These are phyloP conservation scores for Gila robusta DNA, from an alignment of 2,797 vertebrate species.

Conservation along the genomic window DNA sequence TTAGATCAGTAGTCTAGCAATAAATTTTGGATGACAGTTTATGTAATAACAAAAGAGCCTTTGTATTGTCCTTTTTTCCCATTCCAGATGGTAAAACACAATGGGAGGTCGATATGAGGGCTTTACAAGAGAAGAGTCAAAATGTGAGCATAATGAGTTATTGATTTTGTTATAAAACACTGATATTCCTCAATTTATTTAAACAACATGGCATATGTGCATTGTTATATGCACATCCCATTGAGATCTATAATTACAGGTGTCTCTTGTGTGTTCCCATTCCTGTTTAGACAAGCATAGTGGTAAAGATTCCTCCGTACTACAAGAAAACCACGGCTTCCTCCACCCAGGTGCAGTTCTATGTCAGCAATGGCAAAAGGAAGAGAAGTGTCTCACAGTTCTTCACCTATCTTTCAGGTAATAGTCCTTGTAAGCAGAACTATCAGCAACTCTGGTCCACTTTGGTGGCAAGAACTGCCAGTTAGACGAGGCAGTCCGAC, in stretches of 20 bases:
- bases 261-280: slow-evolving; percentile 14
- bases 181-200: slow-evolving; percentile 10
- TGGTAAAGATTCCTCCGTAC: slow-evolving; percentile 91
- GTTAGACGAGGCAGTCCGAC: neutral
- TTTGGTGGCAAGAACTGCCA: neutral
- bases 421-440: neutral
- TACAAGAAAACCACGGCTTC: slow-evolving; percentile 83
- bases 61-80: slow-evolving; percentile 38
- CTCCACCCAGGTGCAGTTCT: slow-evolving; percentile 91
- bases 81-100: slow-evolving; percentile 89
- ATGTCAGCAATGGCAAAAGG: slow-evolving; percentile 93
- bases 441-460: neutral
- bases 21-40: neutral
- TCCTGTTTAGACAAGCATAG: slow-evolving; percentile 82
- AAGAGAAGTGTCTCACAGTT: slow-evolving; percentile 88
- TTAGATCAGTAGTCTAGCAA: neutral
- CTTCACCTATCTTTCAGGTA: slow-evolving; percentile 92
- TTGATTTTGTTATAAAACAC: no score
- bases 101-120: slow-evolving; percentile 92
- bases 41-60: neutral
- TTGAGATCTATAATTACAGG: neutral
- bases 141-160: slow-evolving; percentile 77
- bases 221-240: neutral
- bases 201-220: neutral
- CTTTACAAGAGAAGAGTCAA: slow-evolving; percentile 87